These are phyloP conservation scores for Drosophila multiciliata DNA, from an alignment of 2,888 invertebrate genomes.

Conservation along the genomic window DNA sequence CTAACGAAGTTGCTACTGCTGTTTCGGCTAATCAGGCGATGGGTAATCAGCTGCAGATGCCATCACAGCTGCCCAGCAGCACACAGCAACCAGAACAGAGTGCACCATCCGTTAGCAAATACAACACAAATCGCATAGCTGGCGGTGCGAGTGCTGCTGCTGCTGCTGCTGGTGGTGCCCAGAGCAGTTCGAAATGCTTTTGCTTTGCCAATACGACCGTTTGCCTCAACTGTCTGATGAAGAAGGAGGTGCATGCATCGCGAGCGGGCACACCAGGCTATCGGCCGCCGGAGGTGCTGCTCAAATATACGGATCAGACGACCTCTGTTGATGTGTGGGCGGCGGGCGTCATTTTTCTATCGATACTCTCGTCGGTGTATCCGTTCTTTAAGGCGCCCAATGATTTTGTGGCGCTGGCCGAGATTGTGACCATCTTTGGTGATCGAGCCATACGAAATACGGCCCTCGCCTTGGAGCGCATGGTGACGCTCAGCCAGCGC, in stretches of 20 bases:
- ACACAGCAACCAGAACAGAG: slow-evolving; percentile 16
- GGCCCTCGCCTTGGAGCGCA: slow-evolving; percentile 88
- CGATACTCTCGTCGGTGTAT: slow-evolving; percentile 91
- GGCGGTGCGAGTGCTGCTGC: slow-evolving; percentile 15
- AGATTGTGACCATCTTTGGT: slow-evolving; percentile 93
- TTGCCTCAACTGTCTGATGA: slow-evolving; percentile 89
- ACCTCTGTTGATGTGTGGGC: slow-evolving; percentile 96
- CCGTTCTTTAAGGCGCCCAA: slow-evolving; percentile 94
- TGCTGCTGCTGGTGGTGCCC: neutral
- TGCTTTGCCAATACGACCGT: slow-evolving; percentile 89
- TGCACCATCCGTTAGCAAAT: slow-evolving; percentile 65
- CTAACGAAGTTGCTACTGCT: neutral
- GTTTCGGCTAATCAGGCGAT: neutral
- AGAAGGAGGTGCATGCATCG: slow-evolving; percentile 89
- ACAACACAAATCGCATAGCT: slow-evolving; percentile 79
- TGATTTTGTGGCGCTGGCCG: slow-evolving; percentile 91
- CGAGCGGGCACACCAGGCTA: slow-evolving; percentile 96
- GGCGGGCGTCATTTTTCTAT: slow-evolving; percentile 92
- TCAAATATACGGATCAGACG: slow-evolving; percentile 92
- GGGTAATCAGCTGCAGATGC: neutral
- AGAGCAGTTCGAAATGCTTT: slow-evolving; percentile 86
- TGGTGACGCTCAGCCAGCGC: slow-evolving; percentile 86
- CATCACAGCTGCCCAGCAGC: slow-evolving; percentile 8
- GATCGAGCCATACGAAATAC: slow-evolving; percentile 88
- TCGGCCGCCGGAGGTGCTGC: slow-evolving; percentile 93